Evolutionary conservation across 2,113 vertebrate species (phyloP), one percentile per base, ranked within the genome.

Genomic region (Tautogolabrus adspersus): DNA sequence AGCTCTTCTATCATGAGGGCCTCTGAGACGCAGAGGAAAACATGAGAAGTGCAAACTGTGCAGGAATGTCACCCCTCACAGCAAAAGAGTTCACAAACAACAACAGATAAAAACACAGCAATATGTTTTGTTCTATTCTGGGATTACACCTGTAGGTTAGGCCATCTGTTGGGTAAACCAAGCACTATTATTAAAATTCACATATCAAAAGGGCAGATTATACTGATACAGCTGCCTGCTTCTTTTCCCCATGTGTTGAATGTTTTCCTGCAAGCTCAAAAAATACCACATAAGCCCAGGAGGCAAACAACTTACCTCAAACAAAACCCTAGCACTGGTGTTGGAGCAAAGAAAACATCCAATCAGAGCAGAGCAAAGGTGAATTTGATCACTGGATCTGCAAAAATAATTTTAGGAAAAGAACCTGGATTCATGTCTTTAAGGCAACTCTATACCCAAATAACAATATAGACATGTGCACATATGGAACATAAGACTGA

Each of bases 51-150:
- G 77, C 78, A 85, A 81, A 88, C 79, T 65, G 66, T 69, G 75
- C 75, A 72, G 79, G 75, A 90, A 88, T 90, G 83, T 81, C 80
- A 87, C 64, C 66, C 70, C 75, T 85, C 34, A 19, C 37, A 82
- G 66, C 64, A 78, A 77, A 18, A 62, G 77, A 65, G 66, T 82
- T 88, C 70, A 80, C 69, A 65, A 82, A 47, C 58, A 76, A 46
- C 51, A 75, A 55, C 30, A 72, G 19, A 62, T 68, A 73, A 85
- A 89, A 72, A 42, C 23, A 52, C 6, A 12, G 63, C 16, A 79
- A 74, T 73, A 47, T 65, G 51, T 59, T 78, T 34, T 10, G n/a
- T 54, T 86, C 51, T 83, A 58, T 76, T 91, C 73, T 63, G 44
- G 70, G 68, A 72, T 55, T 49, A 40, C 68, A 83, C 72, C 75